phyloP scores from a whole-genome alignment of 1,140 invertebrate genomes.

The Sesamia nonagrioides region DNA sequence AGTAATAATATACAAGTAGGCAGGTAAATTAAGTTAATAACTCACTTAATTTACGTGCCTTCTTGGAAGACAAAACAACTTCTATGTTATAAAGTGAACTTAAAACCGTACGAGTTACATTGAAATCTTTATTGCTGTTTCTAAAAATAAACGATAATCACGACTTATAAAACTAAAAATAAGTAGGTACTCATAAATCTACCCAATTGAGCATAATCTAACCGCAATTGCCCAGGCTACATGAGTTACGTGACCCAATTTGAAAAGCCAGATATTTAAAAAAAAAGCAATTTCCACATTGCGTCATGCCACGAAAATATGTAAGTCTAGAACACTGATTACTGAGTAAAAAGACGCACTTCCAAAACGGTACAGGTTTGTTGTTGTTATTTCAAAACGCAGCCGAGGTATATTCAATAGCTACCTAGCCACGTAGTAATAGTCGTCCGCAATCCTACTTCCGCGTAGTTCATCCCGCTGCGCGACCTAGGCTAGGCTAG shows the following conservation, averaged over 20 bases:
- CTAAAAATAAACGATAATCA: not conserved
- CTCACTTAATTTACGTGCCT: no score
- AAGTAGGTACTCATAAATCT: constrained; percentile 3
- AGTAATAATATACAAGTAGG: no score
- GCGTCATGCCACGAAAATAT: constrained; percentile 11
- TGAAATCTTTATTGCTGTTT: not conserved
- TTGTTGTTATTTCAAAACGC: not conserved
- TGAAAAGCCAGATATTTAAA: constrained; percentile 1
- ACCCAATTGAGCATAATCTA: constrained; percentile 13
- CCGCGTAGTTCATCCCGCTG: constrained; percentile 83
- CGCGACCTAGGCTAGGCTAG: constrained; percentile 75
- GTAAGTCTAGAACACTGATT: not conserved
- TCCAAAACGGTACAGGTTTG: not conserved
- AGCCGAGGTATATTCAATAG: not conserved
- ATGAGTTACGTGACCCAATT: constrained; percentile 15
- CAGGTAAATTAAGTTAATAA: no score
- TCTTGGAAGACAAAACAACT: no score
- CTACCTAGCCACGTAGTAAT: constrained; percentile 54
- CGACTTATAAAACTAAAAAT: not conserved
- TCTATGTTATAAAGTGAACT: not conserved
- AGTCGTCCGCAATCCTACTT: constrained; percentile 70
- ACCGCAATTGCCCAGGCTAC: constrained; percentile 14
- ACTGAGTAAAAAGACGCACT: not conserved
- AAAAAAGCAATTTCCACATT: constrained; percentile 24
- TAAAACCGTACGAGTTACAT: not conserved